Evolutionary conservation across 2,113 vertebrate genomes (phyloP).

Genomic region (Apodemus speciosus): DNA sequence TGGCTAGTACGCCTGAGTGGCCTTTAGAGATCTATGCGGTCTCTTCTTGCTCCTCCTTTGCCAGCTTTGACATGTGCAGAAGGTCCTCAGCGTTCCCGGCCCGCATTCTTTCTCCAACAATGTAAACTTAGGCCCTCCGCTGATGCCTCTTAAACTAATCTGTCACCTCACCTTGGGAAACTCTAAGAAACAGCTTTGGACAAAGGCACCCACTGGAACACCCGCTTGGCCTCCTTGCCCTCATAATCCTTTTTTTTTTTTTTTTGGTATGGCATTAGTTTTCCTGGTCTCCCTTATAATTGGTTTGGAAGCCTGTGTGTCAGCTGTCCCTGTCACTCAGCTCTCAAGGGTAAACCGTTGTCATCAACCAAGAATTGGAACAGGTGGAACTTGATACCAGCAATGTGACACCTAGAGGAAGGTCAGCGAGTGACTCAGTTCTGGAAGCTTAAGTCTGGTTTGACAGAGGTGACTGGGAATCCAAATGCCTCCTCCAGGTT

Average conservation of each 20-base stretch:
- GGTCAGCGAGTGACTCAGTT: constrained; percentile 45
- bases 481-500: not conserved
- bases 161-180: not conserved
- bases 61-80: not conserved
- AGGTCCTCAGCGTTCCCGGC: not conserved
- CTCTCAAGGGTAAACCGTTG: constrained; percentile 57
- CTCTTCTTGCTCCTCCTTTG: not conserved
- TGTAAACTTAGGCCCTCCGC: not conserved
- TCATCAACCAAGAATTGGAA: constrained; percentile 70
- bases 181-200: not conserved
- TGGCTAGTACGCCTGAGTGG: not conserved
- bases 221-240: not conserved
- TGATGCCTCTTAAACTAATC: not conserved
- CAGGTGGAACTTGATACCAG: constrained; percentile 62
- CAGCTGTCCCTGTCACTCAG: constrained; percentile 61
- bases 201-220: not conserved
- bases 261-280: not conserved
- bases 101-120: not conserved
- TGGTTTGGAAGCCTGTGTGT: constrained; percentile 31
- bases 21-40: not conserved
- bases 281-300: not conserved
- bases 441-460: constrained; percentile 25
- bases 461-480: not conserved
- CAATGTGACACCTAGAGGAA: constrained; percentile 58
- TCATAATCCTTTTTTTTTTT: not conserved